Conservation (phyloP, 2,888 invertebrate genomes). For the Athripsodes cinereus region DNA sequence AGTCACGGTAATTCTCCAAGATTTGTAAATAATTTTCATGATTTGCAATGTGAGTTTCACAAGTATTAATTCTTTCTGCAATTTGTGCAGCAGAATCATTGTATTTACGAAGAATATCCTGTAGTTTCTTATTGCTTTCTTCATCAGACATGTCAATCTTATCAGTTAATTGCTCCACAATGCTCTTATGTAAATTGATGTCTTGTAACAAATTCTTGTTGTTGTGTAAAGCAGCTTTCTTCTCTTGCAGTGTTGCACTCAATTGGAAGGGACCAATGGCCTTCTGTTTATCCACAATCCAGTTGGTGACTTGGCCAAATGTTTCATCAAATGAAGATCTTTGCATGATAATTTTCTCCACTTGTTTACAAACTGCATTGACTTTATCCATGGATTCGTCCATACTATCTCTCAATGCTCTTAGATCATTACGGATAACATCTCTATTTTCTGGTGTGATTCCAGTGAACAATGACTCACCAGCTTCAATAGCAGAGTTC, state of each 20-base stretch:
- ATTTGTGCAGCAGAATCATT: slow-evolving; percentile 61
- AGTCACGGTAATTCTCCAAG: slow-evolving; percentile 77
- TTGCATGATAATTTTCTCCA: slow-evolving; percentile 84
- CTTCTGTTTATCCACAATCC: slow-evolving; percentile 76
- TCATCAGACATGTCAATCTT: slow-evolving; percentile 76
- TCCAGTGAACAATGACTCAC: slow-evolving; percentile 81
- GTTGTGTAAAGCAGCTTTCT: slow-evolving; percentile 79
- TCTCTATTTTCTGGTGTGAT: slow-evolving; percentile 86
- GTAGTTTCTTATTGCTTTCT: slow-evolving; percentile 69
- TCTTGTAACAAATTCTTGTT: slow-evolving; percentile 79
- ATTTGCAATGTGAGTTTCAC: slow-evolving; percentile 68
- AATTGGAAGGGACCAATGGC: slow-evolving; percentile 65
- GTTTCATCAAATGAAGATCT: slow-evolving; percentile 92
- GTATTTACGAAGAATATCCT: slow-evolving; percentile 68
- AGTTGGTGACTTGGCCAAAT: slow-evolving; percentile 79
- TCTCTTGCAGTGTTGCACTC: slow-evolving; percentile 77
- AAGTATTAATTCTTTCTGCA: slow-evolving; percentile 56
- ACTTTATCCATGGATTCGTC: slow-evolving; percentile 81
- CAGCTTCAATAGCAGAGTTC: slow-evolving; percentile 76
- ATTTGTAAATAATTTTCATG: slow-evolving; percentile 79
- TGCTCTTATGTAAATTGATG: slow-evolving; percentile 76
- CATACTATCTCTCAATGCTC: slow-evolving; percentile 73
- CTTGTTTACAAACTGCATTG: slow-evolving; percentile 76
- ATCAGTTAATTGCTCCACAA: slow-evolving; percentile 76
- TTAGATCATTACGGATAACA: slow-evolving; percentile 71